Evolutionary conservation across 2,797 vertebrate genomes (phyloP), one percentile per base, ranked within the genome.

Genomic region (Fistularia commersonii): DNA sequence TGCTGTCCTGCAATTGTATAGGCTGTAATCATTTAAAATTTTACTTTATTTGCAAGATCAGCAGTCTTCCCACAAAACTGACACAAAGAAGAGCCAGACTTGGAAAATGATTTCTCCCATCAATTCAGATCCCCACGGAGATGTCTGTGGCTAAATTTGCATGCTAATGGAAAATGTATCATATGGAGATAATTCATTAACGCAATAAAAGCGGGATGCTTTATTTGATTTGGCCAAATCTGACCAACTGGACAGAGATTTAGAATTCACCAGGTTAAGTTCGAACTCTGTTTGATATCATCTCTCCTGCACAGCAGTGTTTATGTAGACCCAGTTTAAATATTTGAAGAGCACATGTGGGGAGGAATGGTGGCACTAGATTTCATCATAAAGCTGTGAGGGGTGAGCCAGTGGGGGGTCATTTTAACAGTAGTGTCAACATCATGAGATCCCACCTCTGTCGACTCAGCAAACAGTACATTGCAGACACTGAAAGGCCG

Each of bases 331-430:
- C 71, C 39, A 65, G 84, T 87, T 90, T 86, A 88, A 91, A 91
- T 89, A 91, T 90, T 90, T 88, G 86, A 89, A 74, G 69, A 89
- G 86, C 84, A 81, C 89, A 89, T 89, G 85, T 70, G 73, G 74
- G 75, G 83, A 75, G 86, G 86, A 85, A 82, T 63, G 72, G 85
- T 81, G 80, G 83, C 81, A 81, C 74, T 74, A 83, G 84, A 73
- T 88, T 88, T 88, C 83, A 83, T 88, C 83, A 87, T 80, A 84
- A 91, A 90, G 80, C 81, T 72, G 76, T 64, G 76, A 85, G 83
- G 79, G 77, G 77, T 56, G 63, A 83, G 82, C 63, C 70, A 41
- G 58, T 68, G 43, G 88, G 87, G 86, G 89, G 88, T 73, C 80
- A 79, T 89, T 90, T 79, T 85, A 85, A 85, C 74, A 69, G 81